These are phyloP conservation scores for Cossypha dichroa DNA, from an alignment of 2,797 vertebrate species.

Conservation along the genomic window DNA sequence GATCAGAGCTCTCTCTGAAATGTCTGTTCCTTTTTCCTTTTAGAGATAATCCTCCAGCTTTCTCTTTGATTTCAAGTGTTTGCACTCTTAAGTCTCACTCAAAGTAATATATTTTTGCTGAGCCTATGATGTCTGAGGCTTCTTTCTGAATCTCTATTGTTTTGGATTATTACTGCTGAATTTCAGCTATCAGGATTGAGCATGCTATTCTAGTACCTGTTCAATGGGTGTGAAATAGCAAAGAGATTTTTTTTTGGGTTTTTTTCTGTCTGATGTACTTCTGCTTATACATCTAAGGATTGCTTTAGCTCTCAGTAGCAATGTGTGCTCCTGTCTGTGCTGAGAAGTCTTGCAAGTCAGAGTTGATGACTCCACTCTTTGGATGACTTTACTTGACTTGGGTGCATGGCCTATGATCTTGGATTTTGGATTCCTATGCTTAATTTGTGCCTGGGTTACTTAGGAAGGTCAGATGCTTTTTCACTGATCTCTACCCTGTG, in stretches of 20 bases:
- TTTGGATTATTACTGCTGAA: neutral
- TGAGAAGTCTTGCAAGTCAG: neutral
- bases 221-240: neutral
- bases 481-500: neutral
- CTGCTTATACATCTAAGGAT: neutral
- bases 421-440: neutral
- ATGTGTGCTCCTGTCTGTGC: neutral
- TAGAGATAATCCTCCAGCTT: neutral
- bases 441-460: neutral
- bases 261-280: neutral
- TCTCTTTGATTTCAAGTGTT: neutral
- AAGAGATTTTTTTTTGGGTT: neutral
- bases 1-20: neutral
- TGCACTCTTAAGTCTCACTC: neutral
- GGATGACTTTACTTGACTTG: neutral
- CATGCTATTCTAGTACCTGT: neutral
- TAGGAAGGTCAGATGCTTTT: neutral
- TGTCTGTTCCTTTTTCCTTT: neutral
- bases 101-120: neutral
- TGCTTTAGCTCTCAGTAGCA: neutral
- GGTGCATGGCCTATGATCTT: accelerated
- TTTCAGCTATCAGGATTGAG: neutral
- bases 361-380: neutral
- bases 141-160: neutral
- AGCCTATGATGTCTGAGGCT: neutral